A percentile compares a stretch with the other conserved stretches of the same genome.
phyloP scores from a whole-genome alignment of 2,113 vertebrate species.

The Pterocles gutturalis region DNA sequence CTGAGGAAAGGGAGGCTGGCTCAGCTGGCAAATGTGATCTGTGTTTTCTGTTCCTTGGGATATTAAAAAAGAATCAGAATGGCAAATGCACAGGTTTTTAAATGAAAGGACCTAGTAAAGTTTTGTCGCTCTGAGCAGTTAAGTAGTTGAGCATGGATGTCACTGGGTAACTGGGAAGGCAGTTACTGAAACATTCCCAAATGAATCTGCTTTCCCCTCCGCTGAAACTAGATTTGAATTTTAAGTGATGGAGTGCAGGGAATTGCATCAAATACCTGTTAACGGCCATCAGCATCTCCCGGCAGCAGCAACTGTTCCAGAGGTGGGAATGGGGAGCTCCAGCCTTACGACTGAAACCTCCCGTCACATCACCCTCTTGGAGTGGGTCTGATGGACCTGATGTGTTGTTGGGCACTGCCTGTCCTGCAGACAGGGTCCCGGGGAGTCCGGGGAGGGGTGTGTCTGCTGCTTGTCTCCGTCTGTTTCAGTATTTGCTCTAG shows the following conservation, averaged over 20 bases:
- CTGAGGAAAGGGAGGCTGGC: background rate
- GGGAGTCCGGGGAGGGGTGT: rapidly evolving
- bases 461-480: background rate
- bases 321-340: background rate
- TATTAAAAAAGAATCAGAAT: background rate
- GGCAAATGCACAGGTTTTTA: background rate
- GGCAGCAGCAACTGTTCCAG: background rate
- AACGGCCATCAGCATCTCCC: background rate
- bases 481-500: background rate
- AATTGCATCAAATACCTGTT: background rate
- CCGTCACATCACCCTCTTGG: background rate
- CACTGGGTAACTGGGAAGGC: background rate
- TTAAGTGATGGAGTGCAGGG: background rate
- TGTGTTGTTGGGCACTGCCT: background rate
- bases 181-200: background rate
- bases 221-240: background rate
- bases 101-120: background rate
- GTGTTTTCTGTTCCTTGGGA: background rate
- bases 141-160: background rate
- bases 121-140: background rate
- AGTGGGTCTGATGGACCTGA: background rate
- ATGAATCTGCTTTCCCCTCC: background rate
- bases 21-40: background rate
- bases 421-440: rapidly evolving
- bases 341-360: background rate